phyloP scores from a whole-genome alignment of 2,888 invertebrate species.

The Dasysyrphus albostriatus region DNA sequence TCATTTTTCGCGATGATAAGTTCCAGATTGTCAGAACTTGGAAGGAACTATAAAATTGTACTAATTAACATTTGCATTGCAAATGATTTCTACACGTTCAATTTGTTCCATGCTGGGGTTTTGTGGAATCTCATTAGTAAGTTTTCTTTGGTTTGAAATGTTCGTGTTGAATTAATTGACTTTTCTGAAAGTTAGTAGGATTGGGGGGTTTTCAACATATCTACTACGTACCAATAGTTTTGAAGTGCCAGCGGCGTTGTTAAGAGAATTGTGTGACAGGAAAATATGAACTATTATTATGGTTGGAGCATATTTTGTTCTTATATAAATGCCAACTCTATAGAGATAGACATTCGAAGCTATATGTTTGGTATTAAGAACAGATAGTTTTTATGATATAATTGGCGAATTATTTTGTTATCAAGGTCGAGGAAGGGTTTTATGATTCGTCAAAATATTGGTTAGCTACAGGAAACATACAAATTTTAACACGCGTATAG shows the following conservation, averaged over 20 bases:
- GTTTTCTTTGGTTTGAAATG: constrained; percentile 27
- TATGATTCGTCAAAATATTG: no score
- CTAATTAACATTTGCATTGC: constrained; percentile 62
- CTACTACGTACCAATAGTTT: neutral
- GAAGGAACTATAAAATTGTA: constrained; percentile 52
- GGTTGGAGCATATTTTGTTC: neutral
- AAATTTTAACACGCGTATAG: no score
- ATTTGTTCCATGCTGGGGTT: constrained; percentile 5
- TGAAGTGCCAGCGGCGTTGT: neutral
- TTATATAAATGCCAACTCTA: neutral
- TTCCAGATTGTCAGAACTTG: constrained; percentile 40
- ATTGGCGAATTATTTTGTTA: neutral
- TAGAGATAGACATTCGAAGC: neutral
- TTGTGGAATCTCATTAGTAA: constrained; percentile 34
- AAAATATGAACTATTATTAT: constrained; percentile 15
- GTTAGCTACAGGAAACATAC: no score
- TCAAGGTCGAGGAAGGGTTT: neutral
- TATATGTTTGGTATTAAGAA: neutral
- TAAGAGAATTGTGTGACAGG: constrained; percentile 10
- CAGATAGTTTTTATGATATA: neutral
- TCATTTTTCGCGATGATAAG: constrained; percentile 41
- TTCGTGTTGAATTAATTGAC: constrained; percentile 41
- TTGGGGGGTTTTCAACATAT: neutral
- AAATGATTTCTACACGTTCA: constrained; percentile 50
- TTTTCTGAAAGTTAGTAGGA: neutral